Evolutionary conservation across 1,140 invertebrate genomes (phyloP).

Genomic region (Mamestra configurata): DNA sequence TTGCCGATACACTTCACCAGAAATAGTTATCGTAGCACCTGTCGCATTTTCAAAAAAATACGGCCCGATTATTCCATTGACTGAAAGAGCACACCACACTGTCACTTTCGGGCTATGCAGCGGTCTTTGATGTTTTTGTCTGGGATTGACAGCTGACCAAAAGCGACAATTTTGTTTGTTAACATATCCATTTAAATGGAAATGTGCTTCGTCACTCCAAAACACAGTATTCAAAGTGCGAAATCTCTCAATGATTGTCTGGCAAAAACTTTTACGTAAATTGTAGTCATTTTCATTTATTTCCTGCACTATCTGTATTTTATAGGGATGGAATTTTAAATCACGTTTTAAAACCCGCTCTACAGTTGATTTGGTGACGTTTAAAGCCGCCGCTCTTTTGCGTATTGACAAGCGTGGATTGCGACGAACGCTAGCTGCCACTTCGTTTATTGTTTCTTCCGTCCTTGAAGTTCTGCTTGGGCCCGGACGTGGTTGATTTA

Average conservation of each 20-base stretch:
- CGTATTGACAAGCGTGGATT: too few relatives aligned
- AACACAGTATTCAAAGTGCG: slow-evolving; percentile 16
- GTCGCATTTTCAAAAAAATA: slow-evolving; percentile 26
- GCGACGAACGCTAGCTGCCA: too few relatives aligned
- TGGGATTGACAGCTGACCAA: slow-evolving; percentile 40
- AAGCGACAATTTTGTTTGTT: slow-evolving; percentile 32
- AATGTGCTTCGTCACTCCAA: slow-evolving; percentile 46
- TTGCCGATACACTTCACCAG: neutral
- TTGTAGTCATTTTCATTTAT: slow-evolving; percentile 13
- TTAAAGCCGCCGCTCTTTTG: too few relatives aligned
- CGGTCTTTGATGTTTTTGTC: slow-evolving; percentile 44
- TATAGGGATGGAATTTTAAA: slow-evolving; percentile 40
- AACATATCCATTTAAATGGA: slow-evolving; percentile 24
- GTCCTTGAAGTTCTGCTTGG: too few relatives aligned
- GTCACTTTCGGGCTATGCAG: slow-evolving; percentile 48
- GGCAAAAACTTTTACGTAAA: slow-evolving; percentile 29
- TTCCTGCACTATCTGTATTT: slow-evolving; percentile 37
- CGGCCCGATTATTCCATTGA: slow-evolving; percentile 8
- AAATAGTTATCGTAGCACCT: slow-evolving; percentile 4
- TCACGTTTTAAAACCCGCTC: neutral
- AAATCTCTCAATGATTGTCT: slow-evolving; percentile 30
- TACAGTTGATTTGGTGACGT: too few relatives aligned
- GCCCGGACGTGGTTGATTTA: too few relatives aligned
- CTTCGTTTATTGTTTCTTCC: too few relatives aligned
- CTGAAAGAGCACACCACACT: slow-evolving; percentile 50